phyloP scores from a whole-genome alignment of 2,113 vertebrate genomes.

The Hydrochoerus hydrochaeris region DNA sequence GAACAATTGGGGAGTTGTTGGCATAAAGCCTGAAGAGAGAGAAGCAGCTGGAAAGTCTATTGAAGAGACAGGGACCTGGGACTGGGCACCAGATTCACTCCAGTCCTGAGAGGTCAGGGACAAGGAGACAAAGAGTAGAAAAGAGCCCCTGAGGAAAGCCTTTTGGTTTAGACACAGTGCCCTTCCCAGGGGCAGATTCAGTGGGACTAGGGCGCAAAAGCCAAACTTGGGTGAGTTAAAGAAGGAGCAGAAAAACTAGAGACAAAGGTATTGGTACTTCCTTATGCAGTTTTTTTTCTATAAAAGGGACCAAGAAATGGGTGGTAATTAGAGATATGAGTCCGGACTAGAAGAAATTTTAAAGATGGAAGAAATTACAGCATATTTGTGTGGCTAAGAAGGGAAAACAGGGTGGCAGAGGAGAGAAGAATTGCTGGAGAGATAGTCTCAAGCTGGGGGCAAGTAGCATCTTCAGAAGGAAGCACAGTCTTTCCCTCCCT shows the following conservation, averaged over 20 bases:
- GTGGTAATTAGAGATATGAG: neutral
- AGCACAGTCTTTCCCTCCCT: neutral
- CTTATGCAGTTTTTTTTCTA: neutral
- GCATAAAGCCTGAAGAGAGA: neutral
- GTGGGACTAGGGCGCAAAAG: neutral
- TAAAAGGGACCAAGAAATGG: neutral
- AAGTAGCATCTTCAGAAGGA: neutral
- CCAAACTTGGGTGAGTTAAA: neutral
- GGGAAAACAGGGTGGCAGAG: accelerated
- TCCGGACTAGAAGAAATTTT: neutral
- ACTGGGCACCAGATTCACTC: neutral
- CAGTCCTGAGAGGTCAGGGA: neutral
- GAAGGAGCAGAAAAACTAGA: neutral
- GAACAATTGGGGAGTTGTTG: neutral
- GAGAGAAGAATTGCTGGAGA: neutral
- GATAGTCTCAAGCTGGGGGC: neutral
- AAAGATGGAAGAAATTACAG: neutral
- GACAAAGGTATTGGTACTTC: neutral
- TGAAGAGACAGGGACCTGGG: neutral
- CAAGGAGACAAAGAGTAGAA: neutral
- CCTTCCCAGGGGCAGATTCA: neutral
- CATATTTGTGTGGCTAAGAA: neutral
- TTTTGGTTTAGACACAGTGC: neutral
- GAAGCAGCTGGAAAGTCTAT: neutral
- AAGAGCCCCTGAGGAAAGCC: neutral